phyloP scores from a whole-genome alignment of 2,888 invertebrate species.

The Blomia tropicalis region DNA sequence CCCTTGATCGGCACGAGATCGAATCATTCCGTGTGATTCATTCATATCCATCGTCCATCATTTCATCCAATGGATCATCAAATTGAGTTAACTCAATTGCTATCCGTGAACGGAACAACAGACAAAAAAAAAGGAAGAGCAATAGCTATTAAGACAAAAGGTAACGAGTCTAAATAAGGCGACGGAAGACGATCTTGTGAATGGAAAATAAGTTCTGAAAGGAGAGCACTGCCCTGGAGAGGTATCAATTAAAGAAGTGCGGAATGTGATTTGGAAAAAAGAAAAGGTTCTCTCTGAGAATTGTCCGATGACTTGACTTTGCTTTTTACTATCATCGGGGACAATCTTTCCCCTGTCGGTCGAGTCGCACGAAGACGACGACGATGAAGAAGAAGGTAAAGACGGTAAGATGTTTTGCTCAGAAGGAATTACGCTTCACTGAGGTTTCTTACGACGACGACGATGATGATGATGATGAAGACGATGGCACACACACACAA shows the following conservation, averaged over 20 bases:
- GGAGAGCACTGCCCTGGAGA: background rate
- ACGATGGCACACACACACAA: background rate
- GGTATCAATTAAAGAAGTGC: constrained; percentile 8
- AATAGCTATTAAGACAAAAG: constrained; percentile 4
- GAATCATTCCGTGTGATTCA: no score
- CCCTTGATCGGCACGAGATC: no score
- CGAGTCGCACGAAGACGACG: background rate
- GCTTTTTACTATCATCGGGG: background rate
- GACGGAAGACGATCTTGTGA: background rate
- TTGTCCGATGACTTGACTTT: no score
- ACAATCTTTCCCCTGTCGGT: background rate
- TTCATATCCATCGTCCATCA: background rate
- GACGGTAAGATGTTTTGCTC: constrained; percentile 4
- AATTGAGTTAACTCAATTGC: constrained; percentile 5
- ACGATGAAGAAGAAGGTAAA: background rate
- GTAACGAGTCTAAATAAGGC: background rate
- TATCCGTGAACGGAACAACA: no score
- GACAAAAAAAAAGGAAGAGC: background rate
- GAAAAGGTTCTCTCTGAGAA: background rate
- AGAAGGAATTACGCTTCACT: constrained; percentile 11
- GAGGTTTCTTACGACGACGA: constrained; percentile 12
- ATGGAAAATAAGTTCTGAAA: background rate
- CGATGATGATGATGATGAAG: no score
- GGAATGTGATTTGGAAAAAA: background rate
- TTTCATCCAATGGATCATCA: background rate